Conservation (phyloP, 2,888 invertebrate genomes). For the Prostheceraeus crozeri region DNA sequence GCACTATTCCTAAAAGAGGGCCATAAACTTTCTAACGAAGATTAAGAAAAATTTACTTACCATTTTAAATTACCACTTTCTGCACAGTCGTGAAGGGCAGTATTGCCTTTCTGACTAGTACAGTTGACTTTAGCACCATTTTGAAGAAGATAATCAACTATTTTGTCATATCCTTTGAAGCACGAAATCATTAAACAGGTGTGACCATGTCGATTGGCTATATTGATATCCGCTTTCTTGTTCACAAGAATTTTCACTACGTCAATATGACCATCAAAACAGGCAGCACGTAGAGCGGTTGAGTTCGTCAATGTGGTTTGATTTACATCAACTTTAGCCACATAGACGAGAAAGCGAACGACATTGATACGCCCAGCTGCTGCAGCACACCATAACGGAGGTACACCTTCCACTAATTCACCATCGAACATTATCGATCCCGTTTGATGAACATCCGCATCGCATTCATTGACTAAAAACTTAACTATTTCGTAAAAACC, state of each 20-base stretch:
- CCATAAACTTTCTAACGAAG: too few relatives aligned
- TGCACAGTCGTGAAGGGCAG: constrained; percentile 93
- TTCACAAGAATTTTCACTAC: constrained; percentile 77
- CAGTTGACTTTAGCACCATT: constrained; percentile 83
- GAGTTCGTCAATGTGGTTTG: constrained; percentile 63
- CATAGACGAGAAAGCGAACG: constrained; percentile 70
- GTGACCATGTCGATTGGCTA: constrained; percentile 76
- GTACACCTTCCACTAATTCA: constrained; percentile 89
- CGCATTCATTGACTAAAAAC: constrained; percentile 80
- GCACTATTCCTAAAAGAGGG: too few relatives aligned
- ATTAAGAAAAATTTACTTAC: too few relatives aligned
- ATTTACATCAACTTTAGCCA: constrained; percentile 82
- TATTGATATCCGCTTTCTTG: constrained; percentile 87
- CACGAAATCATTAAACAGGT: constrained; percentile 97
- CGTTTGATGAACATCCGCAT: constrained; percentile 74
- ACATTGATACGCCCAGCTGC: constrained; percentile 85
- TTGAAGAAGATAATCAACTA: constrained; percentile 77
- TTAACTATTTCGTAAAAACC: constrained; percentile 87
- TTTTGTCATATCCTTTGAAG: constrained; percentile 83
- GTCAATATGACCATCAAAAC: constrained; percentile 56
- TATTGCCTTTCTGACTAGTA: constrained; percentile 68
- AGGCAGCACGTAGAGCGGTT: constrained; percentile 56
- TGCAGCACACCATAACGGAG: constrained; percentile 92
- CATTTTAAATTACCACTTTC: constrained; percentile 85
- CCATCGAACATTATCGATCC: constrained; percentile 82